phyloP scores from a whole-genome alignment of 2,113 vertebrate species.

The Tautogolabrus adspersus region DNA sequence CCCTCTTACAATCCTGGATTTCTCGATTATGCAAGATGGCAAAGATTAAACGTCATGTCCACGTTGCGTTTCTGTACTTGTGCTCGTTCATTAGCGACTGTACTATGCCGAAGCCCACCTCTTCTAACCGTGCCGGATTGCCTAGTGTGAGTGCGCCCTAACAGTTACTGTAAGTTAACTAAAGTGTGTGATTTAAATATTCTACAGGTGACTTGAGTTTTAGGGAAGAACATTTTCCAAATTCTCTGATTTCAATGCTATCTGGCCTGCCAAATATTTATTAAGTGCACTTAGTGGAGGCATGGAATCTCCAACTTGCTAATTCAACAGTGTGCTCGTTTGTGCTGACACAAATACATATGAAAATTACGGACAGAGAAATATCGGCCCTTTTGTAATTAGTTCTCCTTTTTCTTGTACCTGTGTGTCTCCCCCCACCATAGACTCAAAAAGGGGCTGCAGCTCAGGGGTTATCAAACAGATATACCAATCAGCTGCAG shows the following conservation, averaged over 20 bases:
- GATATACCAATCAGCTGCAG: constrained; percentile 74
- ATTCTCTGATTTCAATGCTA: neutral
- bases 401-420: constrained; percentile 38
- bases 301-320: constrained; percentile 21
- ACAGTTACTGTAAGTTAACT: no score
- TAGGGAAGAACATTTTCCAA: no score
- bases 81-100: no score
- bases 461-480: constrained; percentile 73
- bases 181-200: no score
- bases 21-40: no score
- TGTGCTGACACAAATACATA: constrained; percentile 30
- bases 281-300: constrained; percentile 2
- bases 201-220: no score
- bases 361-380: constrained; percentile 29
- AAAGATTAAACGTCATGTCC: no score
- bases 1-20: no score
- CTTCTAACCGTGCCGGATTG: no score
- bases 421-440: constrained; percentile 27
- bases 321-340: constrained; percentile 29
- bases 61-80: no score
- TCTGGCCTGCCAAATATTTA: neutral
- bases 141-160: no score
- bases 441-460: constrained; percentile 42
- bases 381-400: constrained; percentile 54
- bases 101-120: no score